Conservation (phyloP, 2,888 invertebrate species). For the Stictocephala bisonia region DNA sequence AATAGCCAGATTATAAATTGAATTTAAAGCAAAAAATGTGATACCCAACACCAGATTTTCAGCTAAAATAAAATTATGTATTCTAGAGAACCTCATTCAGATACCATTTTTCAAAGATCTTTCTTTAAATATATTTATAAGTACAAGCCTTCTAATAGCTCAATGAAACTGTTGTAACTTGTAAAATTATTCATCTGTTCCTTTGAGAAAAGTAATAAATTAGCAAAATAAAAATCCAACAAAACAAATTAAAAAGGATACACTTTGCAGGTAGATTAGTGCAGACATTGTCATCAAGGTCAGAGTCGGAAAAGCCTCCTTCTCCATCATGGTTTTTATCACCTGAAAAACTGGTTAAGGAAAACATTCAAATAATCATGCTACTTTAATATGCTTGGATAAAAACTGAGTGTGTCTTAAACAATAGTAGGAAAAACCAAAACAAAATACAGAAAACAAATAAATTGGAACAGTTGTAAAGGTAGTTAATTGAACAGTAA, state of each 20-base stretch:
- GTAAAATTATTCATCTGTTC: too few relatives aligned
- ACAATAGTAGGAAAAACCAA: neutral
- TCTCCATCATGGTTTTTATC: conserved; percentile 26
- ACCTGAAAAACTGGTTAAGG: conserved; percentile 16
- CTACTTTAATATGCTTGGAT: neutral
- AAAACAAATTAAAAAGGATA: conserved; percentile 33
- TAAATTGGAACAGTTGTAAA: conserved; percentile 6
- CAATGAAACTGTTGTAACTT: too few relatives aligned
- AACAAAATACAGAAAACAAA: neutral
- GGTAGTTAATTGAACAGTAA: neutral
- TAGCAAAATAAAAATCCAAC: conserved; percentile 5
- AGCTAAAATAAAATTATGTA: too few relatives aligned
- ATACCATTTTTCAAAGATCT: too few relatives aligned
- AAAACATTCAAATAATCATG: conserved; percentile 4
- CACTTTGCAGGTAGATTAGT: conserved; percentile 28
- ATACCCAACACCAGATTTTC: conserved; percentile 11
- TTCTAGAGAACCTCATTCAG: too few relatives aligned
- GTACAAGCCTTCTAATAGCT: too few relatives aligned
- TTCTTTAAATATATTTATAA: too few relatives aligned
- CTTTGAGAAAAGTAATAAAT: too few relatives aligned
- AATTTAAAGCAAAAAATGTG: conserved; percentile 7
- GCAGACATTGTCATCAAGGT: neutral
- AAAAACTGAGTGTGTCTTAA: too few relatives aligned
- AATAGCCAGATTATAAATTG: conserved; percentile 5
- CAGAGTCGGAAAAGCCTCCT: conserved; percentile 14